Base-by-base conservation (phyloP, 2,888 invertebrate genomes). In the Prosopocoilus inquinatus region DNA sequence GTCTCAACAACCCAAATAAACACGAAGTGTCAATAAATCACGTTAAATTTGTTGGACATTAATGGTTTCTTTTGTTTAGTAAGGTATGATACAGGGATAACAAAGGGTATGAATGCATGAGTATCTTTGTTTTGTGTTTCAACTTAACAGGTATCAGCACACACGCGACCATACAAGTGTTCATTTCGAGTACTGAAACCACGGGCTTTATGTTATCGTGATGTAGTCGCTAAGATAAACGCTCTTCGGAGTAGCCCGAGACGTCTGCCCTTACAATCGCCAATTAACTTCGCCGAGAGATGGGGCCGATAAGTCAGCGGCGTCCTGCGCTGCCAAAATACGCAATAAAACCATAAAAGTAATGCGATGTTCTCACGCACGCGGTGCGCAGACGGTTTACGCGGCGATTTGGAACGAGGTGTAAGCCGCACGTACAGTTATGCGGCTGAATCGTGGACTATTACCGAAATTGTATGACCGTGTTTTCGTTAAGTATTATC, bases 191-290 rank as follows among this genome's bases (percentile, higher is more conserved):
- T 28, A 28, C 20, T 28, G 20, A 28, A 28, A 28, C 3, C 20
- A 28, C 20, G 20, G 20, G 20, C 41, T 41, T 41, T 41, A 41
- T 15, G 41, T 41, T 41, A 41, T 41, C 41, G 41, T 15, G 41
- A 41, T 41, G 41, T 41, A 41, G 41, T 41, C 16, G 15, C 41
- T 5, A 16, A 41, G 41, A 41, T 41, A 41, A 41, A 41, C 12
- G 41, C 12, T 41, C 7, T 15, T 11, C 13, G 41, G 13, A 41
- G 41, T 28, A 28, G 20, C 20, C 20, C 41, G 41, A 41, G 41
- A 41, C 41, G 41, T 41, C 41, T 41, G 41, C 41, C 41, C 16
- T 41, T 41, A 41, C 41, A 41, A 41, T 41, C 41, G 41, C 41
- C 41, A 41, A 41, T 41, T 41, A 41, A 41, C 41, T 41, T 41